Evolutionary conservation across 2,888 invertebrate species (phyloP).

Genomic region (Dinocampus coccinellae): DNA sequence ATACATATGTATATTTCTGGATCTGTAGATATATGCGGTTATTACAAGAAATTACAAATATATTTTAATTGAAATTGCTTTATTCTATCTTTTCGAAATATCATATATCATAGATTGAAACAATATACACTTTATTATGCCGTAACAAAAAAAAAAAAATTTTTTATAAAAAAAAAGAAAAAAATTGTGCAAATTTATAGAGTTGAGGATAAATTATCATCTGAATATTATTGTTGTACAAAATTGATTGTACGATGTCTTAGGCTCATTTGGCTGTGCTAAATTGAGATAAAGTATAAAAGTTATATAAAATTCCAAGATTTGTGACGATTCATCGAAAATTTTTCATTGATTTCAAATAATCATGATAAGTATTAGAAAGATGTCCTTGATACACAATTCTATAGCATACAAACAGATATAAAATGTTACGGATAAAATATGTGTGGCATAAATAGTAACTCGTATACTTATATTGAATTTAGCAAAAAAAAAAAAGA

Average conservation of each 20-base stretch:
- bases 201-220: slow-evolving; percentile 27
- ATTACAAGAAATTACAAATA: slow-evolving; percentile 53
- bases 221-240: slow-evolving; percentile 22
- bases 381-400: neutral
- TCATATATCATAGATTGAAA: slow-evolving; percentile 44
- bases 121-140: slow-evolving; percentile 42
- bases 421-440: neutral
- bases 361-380: neutral
- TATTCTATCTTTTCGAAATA: slow-evolving; percentile 47
- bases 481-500: neutral
- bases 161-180: slow-evolving; percentile 39
- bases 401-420: neutral
- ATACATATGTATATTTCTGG: neutral
- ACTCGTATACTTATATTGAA: slow-evolving; percentile 35
- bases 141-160: slow-evolving; percentile 39
- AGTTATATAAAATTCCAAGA: slow-evolving; percentile 13
- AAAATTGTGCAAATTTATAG: neutral
- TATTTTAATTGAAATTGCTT: slow-evolving; percentile 53
- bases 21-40: slow-evolving; percentile 47
- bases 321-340: neutral
- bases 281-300: slow-evolving; percentile 39
- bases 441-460: slow-evolving; percentile 30
- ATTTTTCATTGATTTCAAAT: neutral
- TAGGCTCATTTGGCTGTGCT: slow-evolving; percentile 51
- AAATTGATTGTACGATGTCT: slow-evolving; percentile 34